Evolutionary conservation across 64 coral and sea anemone species (phyloP).

Genomic region (Hydrozoanthus tunicans): DNA sequence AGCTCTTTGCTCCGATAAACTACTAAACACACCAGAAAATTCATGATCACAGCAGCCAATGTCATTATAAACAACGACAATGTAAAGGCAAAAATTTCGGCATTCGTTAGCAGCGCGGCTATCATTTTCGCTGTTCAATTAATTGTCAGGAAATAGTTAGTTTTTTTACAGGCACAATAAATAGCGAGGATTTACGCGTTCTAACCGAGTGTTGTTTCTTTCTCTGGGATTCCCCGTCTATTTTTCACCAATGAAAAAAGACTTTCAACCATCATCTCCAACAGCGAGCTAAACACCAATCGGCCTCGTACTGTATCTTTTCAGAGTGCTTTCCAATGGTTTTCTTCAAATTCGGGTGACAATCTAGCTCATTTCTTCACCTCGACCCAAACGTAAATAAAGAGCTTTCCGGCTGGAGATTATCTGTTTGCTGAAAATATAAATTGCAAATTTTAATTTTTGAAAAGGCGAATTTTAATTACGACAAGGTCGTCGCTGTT

Average conservation of each 20-base stretch:
- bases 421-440: constrained; percentile 52
- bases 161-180: neutral
- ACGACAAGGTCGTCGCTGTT: neutral
- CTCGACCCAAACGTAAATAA: constrained; percentile 48
- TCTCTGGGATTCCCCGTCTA: neutral
- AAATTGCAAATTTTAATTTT: constrained; percentile 48
- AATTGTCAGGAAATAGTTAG: constrained; percentile 9
- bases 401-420: constrained; percentile 37
- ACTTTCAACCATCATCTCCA: neutral
- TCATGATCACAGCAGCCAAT: constrained; percentile 82
- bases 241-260: neutral
- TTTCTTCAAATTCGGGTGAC: neutral
- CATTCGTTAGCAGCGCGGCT: constrained; percentile 36
- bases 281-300: neutral
- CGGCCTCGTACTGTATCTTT: neutral
- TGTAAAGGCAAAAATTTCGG: constrained; percentile 67
- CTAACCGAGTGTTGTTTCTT: neutral
- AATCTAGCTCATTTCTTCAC: neutral
- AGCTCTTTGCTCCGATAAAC: constrained; percentile 92
- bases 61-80: constrained; percentile 84
- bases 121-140: constrained; percentile 55
- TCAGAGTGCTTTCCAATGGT: neutral
- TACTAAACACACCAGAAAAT: constrained; percentile 95
- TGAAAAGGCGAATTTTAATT: constrained; percentile 49
- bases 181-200: neutral